Conservation (phyloP, 2,113 vertebrate genomes). For the Petromus typicus region DNA sequence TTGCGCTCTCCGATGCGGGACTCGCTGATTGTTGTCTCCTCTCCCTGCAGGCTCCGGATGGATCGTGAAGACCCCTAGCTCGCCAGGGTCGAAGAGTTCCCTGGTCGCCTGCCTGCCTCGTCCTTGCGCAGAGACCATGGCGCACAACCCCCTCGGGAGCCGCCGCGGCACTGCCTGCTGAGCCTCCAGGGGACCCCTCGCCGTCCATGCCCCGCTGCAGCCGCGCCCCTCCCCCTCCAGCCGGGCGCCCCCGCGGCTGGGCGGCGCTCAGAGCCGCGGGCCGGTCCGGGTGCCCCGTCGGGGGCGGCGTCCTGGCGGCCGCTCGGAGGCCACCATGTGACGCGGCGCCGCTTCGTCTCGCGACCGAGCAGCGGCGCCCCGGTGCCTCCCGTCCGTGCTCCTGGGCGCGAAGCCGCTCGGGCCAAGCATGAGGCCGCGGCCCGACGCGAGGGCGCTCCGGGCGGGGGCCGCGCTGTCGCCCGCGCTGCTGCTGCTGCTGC, state of each 20-base stretch:
- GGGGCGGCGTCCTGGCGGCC: slow-evolving; percentile 36
- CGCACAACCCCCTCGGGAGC: not conserved
- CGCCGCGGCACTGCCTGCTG: not conserved
- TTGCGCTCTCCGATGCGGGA: accelerated
- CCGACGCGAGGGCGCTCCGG: slow-evolving; percentile 30
- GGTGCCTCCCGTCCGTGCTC: slow-evolving; percentile 58
- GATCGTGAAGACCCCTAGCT: not conserved
- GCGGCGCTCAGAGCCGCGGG: slow-evolving; percentile 22
- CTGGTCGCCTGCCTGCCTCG: not conserved
- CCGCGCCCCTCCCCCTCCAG: slow-evolving; percentile 63
- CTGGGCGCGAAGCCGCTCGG: slow-evolving; percentile 33
- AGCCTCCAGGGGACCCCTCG: not conserved
- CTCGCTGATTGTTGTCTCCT: slow-evolving; percentile 57
- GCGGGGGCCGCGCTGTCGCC: slow-evolving; percentile 75
- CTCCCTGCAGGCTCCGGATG: slow-evolving; percentile 77
- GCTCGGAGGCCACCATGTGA: slow-evolving; percentile 64
- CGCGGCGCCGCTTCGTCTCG: not conserved
- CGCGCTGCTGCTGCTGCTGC: slow-evolving; percentile 82
- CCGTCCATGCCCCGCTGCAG: slow-evolving; percentile 70
- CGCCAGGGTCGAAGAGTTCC: not conserved
- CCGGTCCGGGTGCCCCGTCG: not conserved
- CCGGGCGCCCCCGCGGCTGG: slow-evolving; percentile 6
- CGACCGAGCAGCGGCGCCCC: slow-evolving; percentile 37
- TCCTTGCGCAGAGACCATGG: slow-evolving; percentile 16
- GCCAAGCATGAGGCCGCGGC: slow-evolving; percentile 69